phyloP scores from a whole-genome alignment of 2,797 vertebrate genomes.

The Cynopterus sphinx region DNA sequence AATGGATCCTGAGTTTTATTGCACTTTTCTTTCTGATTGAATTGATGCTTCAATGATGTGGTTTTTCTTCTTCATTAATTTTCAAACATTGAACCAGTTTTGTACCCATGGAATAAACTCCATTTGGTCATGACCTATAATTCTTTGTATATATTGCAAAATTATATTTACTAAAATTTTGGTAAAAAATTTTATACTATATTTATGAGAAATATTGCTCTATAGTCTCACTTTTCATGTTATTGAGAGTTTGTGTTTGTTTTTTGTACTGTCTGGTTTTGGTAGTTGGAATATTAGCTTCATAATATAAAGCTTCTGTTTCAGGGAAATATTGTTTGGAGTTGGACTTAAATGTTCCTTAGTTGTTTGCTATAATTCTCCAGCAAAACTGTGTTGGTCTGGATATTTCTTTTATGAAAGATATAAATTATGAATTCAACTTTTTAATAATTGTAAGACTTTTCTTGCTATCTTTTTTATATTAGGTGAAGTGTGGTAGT shows the following conservation, averaged over 20 bases:
- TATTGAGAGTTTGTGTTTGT: neutral
- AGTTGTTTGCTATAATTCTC: neutral
- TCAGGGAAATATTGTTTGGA: neutral
- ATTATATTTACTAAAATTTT: neutral
- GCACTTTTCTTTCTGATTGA: neutral
- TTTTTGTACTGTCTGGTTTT: neutral
- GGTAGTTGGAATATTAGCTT: neutral
- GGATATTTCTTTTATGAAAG: neutral
- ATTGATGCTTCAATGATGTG: neutral
- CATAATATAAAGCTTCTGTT: neutral
- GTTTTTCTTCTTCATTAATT: conserved; percentile 6
- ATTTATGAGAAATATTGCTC: neutral
- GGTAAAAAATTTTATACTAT: neutral
- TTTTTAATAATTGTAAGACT: neutral
- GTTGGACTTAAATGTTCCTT: neutral
- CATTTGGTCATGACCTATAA: neutral
- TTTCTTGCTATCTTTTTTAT: neutral
- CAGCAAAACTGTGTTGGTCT: neutral
- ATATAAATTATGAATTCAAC: conserved; percentile 1
- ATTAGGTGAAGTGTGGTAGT: neutral
- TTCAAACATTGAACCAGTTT: neutral
- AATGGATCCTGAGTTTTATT: neutral
- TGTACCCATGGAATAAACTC: neutral
- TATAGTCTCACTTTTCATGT: neutral
- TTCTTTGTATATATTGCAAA: neutral